Evolutionary conservation across 2,888 invertebrate species (phyloP).

Genomic region (Syrphus vitripennis): DNA sequence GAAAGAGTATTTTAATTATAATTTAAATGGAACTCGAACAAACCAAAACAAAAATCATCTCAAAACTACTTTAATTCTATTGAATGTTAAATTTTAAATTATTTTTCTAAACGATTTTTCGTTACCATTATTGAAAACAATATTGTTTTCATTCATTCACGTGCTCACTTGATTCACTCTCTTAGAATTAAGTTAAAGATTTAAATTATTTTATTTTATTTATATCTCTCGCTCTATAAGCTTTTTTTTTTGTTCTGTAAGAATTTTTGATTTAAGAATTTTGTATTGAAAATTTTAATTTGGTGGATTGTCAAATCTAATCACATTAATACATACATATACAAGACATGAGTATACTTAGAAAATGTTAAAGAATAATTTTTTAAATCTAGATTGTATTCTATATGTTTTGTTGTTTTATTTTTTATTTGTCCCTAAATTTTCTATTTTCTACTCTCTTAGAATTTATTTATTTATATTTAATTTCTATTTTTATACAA

Average conservation of each 20-base stretch:
- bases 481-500: background rate
- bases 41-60: background rate
- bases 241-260: constrained; percentile 9
- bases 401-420: constrained; percentile 53
- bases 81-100: background rate
- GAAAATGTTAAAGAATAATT: constrained; percentile 22
- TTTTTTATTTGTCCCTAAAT: constrained; percentile 15
- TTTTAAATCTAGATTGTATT: constrained; percentile 10
- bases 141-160: background rate
- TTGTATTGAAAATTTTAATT: constrained; percentile 46
- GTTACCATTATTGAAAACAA: background rate
- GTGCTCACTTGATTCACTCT: constrained; percentile 25
- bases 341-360: constrained; percentile 37
- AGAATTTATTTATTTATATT: background rate
- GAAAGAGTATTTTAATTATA: no score
- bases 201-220: background rate
- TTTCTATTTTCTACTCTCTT: constrained; percentile 14
- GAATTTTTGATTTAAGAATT: constrained; percentile 48
- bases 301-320: constrained; percentile 81
- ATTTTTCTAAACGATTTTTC: background rate
- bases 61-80: background rate
- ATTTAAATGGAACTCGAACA: background rate
- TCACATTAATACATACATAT: constrained; percentile 77
- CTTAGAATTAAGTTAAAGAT: constrained; percentile 3
- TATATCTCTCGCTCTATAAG: background rate